Conservation (phyloP, 1,140 invertebrate genomes). For the Eubasilissa regina region DNA sequence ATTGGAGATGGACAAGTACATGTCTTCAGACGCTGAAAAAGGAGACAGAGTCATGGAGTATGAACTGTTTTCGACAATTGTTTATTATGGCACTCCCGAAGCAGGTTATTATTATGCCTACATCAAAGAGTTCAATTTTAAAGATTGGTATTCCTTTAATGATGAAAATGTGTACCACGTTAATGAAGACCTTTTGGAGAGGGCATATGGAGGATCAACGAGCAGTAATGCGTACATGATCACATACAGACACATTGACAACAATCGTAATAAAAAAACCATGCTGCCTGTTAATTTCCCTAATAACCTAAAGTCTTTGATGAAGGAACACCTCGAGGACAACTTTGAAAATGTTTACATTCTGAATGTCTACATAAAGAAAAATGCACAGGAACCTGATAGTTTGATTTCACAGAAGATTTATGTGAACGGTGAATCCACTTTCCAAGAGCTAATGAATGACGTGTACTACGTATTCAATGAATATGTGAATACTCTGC, state of each 20-base stretch:
- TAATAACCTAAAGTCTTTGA: slow-evolving; percentile 62
- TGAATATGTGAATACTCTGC: not conserved
- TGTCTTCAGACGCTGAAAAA: not conserved
- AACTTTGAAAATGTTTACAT: not conserved
- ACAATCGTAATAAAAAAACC: too few species aligned
- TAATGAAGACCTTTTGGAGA: slow-evolving; percentile 85
- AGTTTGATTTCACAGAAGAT: not conserved
- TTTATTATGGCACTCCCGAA: slow-evolving; percentile 92
- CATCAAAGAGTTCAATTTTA: slow-evolving; percentile 88
- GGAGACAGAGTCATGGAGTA: slow-evolving; percentile 85
- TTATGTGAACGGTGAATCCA: not conserved
- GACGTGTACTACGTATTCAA: not conserved
- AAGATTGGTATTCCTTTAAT: slow-evolving; percentile 89
- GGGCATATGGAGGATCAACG: slow-evolving; percentile 79
- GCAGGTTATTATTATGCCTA: slow-evolving; percentile 96
- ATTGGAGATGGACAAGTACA: not conserved
- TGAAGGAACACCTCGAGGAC: not conserved
- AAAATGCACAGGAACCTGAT: not conserved
- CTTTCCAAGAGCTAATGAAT: not conserved
- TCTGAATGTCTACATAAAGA: not conserved
- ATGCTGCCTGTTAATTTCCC: too few species aligned
- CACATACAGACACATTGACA: slow-evolving; percentile 86
- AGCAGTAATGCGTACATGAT: slow-evolving; percentile 96
- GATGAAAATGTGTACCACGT: slow-evolving; percentile 80
- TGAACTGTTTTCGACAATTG: slow-evolving; percentile 94